Evolutionary conservation across 2,797 vertebrate species (phyloP), one percentile per base, ranked within the genome.

Genomic region (Ibycter americanus): DNA sequence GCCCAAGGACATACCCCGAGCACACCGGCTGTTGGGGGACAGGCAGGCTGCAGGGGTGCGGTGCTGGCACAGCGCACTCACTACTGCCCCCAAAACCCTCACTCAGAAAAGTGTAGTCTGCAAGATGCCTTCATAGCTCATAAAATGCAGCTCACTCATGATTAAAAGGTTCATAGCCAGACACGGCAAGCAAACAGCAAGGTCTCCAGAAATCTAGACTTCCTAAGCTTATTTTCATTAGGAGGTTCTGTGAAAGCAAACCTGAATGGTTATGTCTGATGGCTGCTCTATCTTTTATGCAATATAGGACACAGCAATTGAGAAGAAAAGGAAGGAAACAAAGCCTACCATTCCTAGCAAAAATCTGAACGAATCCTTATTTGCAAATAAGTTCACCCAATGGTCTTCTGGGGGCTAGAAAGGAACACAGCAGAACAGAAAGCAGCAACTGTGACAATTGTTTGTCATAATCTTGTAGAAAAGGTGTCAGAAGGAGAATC

Each of bases 1-100:
- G 23, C 46, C 82, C 11, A 2, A 55, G 52, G 10, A 11, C 20
- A 0, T 21, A 23, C 5, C 7, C 25, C 1, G 0, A 25, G 21
- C 27, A 12, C 1, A 0, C 9, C 0, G 0, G 22, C 20, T 80
- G 2, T 1, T 18, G 16, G 42, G 51, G 47, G 12, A 15, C 70
- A 66, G 36, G 13, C 1, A 1, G 8, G 42, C 47, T 83, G 38
- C 31, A 44, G 58, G 11, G 11, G 11, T 38, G 49, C 9, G 0
- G 16, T 29, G 54, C 51, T 78, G 42, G 71, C 46, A 68, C 66
- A 23, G 31, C 1, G 0, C 61, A 8, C n/a, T 51, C 31, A 12
- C 7, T 52, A 4, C n/a, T 62, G n/a, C 4, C 20, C 34, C 21
- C 20, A 15, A 29, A 62, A 19, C 21, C 25, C 32, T 90, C 2